Evolutionary conservation across 2,113 vertebrate genomes (phyloP).

Genomic region (Cyanocitta stelleri): DNA sequence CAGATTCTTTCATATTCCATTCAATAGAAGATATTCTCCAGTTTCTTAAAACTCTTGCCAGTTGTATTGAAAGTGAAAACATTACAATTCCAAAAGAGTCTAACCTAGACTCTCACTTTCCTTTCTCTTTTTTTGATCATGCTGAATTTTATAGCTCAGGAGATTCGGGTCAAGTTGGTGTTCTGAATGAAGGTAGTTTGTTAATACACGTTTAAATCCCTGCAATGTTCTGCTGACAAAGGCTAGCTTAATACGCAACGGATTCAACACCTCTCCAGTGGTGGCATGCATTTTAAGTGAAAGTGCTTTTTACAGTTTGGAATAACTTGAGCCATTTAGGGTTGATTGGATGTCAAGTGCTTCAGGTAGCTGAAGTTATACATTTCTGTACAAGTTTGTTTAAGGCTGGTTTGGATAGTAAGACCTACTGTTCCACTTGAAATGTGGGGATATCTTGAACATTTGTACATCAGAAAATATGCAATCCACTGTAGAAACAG

Average conservation of each 20-base stretch:
- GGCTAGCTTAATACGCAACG: not conserved
- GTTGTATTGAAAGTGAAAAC: not conserved
- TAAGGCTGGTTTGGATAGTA: not conserved
- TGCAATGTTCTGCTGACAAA: conserved; percentile 18
- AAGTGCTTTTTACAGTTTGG: not conserved
- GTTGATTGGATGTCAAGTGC: not conserved
- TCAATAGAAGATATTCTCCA: not conserved
- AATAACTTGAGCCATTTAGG: not conserved
- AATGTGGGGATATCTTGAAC: not conserved
- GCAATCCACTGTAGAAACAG: not conserved
- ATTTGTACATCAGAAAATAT: not conserved
- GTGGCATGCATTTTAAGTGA: not conserved
- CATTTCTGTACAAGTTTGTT: not conserved
- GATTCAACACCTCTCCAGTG: not conserved
- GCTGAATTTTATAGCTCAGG: not conserved
- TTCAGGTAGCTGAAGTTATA: not conserved
- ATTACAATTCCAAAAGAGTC: not conserved
- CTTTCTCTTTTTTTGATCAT: not conserved
- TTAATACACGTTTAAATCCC: not conserved
- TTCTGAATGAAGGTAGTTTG: not conserved
- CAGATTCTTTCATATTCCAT: conserved; percentile 1
- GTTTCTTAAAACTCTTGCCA: not conserved
- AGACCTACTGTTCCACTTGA: not conserved
- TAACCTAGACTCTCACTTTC: not conserved
- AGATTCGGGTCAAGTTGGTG: not conserved